Evolutionary conservation across 1,140 invertebrate genomes (phyloP).

Genomic region (Nylanderia fulva): DNA sequence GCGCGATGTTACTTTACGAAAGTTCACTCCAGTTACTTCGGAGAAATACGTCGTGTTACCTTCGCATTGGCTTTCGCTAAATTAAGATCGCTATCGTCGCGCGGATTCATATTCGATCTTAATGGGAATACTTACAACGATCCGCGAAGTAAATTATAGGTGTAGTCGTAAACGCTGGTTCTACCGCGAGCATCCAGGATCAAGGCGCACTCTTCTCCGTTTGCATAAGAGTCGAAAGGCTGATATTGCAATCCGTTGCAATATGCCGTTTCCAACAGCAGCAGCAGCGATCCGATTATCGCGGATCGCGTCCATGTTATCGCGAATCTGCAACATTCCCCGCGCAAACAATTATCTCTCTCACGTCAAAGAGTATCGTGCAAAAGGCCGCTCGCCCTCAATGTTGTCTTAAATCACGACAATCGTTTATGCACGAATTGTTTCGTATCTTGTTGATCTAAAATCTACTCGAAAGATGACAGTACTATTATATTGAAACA

Average conservation of each 20-base stretch:
- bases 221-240: constrained; percentile 78
- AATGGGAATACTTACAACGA: constrained; percentile 87
- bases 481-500: neutral
- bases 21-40: neutral
- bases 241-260: constrained; percentile 80
- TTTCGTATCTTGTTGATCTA: neutral
- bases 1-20: neutral
- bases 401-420: constrained; percentile 16
- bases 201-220: constrained; percentile 91
- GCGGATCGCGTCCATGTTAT: constrained; percentile 68
- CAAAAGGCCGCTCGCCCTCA: neutral
- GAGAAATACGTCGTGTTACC: neutral
- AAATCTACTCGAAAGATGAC: neutral
- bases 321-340: constrained; percentile 68
- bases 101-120: constrained; percentile 11
- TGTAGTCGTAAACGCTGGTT: constrained; percentile 93
- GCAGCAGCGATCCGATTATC: constrained; percentile 68
- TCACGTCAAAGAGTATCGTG: neutral
- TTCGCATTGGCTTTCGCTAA: constrained; percentile 31
- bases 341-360: constrained; percentile 48
- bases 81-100: constrained; percentile 46
- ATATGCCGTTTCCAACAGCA: constrained; percentile 54
- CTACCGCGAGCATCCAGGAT: constrained; percentile 90
- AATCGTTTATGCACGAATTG: neutral
- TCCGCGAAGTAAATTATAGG: constrained; percentile 92